Percentiles rank a stretch among this genome's conserved stretches.
Conservation (phyloP, 2,797 vertebrate species). For the Sparidentex hasta region DNA sequence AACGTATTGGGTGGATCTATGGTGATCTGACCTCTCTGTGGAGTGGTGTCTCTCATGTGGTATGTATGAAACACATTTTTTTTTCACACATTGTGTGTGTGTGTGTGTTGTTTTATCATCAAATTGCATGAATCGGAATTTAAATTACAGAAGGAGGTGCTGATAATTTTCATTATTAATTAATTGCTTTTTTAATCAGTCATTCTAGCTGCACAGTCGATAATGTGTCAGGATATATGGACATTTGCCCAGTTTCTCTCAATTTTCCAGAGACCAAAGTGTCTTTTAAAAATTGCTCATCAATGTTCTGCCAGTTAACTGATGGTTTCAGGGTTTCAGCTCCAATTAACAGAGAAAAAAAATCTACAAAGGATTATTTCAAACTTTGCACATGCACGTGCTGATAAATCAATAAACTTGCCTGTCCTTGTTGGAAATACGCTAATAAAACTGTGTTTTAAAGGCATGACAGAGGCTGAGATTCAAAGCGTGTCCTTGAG, state of each 20-base stretch:
- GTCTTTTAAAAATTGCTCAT: not conserved
- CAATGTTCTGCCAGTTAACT: not conserved
- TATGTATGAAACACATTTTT: constrained; percentile 74
- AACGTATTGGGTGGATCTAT: constrained; percentile 36
- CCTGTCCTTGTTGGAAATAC: not conserved
- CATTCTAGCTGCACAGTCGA: not conserved
- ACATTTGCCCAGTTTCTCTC: too few relatives aligned
- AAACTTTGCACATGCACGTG: not conserved
- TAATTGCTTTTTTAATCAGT: not conserved
- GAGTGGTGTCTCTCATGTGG: constrained; percentile 67
- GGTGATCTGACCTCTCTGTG: constrained; percentile 37
- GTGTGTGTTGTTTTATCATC: not conserved
- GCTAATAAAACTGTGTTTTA: not conserved
- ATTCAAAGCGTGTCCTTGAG: not conserved
- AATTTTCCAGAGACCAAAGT: not conserved
- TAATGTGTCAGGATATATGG: not conserved
- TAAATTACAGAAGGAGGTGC: not conserved
- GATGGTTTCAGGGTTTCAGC: not conserved
- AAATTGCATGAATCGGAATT: not conserved
- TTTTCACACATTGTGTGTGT: not conserved
- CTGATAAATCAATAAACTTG: not conserved
- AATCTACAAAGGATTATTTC: not conserved
- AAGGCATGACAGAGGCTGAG: not conserved
- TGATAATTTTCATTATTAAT: not conserved
- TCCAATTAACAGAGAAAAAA: not conserved